Percentiles rank a stretch among this genome's conserved stretches.
phyloP scores from a whole-genome alignment of 2,888 invertebrate genomes.

The Hedya salicella region DNA sequence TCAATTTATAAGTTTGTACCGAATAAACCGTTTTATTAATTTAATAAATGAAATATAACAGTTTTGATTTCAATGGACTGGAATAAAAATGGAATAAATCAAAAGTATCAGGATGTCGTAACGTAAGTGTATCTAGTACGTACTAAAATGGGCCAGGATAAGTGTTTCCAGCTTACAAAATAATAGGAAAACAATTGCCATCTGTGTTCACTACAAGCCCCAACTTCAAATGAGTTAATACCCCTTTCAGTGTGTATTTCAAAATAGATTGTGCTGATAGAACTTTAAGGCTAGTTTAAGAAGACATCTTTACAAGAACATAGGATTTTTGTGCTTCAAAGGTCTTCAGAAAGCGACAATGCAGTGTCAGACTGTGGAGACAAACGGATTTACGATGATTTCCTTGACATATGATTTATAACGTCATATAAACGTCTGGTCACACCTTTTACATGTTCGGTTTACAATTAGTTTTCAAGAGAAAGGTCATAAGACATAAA shows the following conservation, averaged over 20 bases:
- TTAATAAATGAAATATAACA: too few species aligned
- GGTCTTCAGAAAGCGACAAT: conserved; percentile 30
- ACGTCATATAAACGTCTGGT: conserved; percentile 4
- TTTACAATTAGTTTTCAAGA: neutral
- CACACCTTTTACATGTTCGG: conserved; percentile 22
- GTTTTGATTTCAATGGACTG: too few species aligned
- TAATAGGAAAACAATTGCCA: conserved; percentile 5
- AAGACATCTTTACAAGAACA: neutral
- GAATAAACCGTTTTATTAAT: too few species aligned
- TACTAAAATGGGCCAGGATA: neutral
- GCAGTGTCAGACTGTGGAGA: conserved; percentile 16
- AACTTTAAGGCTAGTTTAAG: neutral
- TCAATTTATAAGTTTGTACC: too few species aligned
- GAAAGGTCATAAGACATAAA: neutral
- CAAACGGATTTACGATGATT: conserved; percentile 26
- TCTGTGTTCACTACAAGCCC: neutral
- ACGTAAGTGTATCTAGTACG: neutral
- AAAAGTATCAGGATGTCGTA: neutral
- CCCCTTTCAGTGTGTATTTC: neutral
- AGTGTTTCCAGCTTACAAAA: neutral
- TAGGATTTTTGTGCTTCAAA: neutral
- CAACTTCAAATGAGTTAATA: neutral
- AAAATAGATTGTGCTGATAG: neutral
- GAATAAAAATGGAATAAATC: too few species aligned
- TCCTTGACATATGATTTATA: conserved; percentile 30